Base-by-base conservation (phyloP, 2,113 vertebrate genomes). In the Lagenorhynchus albirostris region DNA sequence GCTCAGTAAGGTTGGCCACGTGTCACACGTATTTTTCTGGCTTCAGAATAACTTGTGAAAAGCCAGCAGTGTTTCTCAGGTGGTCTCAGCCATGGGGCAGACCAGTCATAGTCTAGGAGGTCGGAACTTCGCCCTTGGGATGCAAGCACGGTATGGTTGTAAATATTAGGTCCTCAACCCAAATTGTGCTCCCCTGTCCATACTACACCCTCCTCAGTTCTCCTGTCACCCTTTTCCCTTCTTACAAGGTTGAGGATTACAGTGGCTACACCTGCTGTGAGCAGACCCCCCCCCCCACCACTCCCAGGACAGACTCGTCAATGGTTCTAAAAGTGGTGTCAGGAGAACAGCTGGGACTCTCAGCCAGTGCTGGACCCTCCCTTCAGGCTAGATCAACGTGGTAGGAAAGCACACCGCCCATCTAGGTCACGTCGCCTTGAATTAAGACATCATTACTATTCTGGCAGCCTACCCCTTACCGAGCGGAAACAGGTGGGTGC, bases 401-500 rank as follows among this genome's bases (percentile, higher is more conserved):
- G 50, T 68, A 36, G 63, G 47, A 55, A 21, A 79, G n/a, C 21
- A 70, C 1, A 0, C 9, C 70, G 47, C 60, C 38, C 83, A 44
- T 94, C 83, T 50, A 89, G 50, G 41, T 55, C 94, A 88, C 6
- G 2, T 73, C 6, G 0, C 91, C 67, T 90, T 89, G 89, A 96
- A 93, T 96, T 85, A 94, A 92, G 88, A 88, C 77, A 44, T 82
- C 77, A 88, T 97, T 55, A 81, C 38, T 47, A 70, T 68, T 41
- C 76, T 90, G 76, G 76, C 93, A 74, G 62, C 50, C 31, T 36
- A 74, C 38, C 11, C 23, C 29, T 88, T 71, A 76, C 87, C 71
- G 80, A 36, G 58, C 20, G 87, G 82, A 95, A 96, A 84, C 87
- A 96, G 41, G 93, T 93, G 71, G 93, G 81, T 94, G 53, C 23